Percentiles rank a stretch among this genome's conserved stretches.
Evolutionary conservation across 2,113 vertebrate species (phyloP).

Genomic region (Athene noctua): DNA sequence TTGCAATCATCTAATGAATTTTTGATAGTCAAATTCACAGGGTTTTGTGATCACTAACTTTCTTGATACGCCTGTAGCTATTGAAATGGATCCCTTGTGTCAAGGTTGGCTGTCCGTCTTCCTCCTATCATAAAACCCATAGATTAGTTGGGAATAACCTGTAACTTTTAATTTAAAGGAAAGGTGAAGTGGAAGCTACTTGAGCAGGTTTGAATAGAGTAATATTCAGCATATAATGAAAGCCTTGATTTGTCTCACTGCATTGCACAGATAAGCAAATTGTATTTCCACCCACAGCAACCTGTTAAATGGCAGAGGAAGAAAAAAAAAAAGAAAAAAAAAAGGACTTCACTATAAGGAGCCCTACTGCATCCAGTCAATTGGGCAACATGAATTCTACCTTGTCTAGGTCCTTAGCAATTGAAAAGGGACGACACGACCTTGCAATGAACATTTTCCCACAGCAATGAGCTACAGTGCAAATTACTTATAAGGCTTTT

Average conservation of each 20-base stretch:
- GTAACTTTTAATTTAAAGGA: constrained; percentile 42
- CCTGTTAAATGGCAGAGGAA: not conserved
- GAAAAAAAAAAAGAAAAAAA: not conserved
- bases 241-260: constrained; percentile 42
- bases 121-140: constrained; percentile 7
- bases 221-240: constrained; percentile 24
- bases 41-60: constrained; percentile 42
- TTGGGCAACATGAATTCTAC: not conserved
- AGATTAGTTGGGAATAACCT: constrained; percentile 6
- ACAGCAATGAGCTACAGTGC: not conserved
- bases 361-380: not conserved
- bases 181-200: constrained; percentile 28
- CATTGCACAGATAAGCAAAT: constrained; percentile 51
- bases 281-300: constrained; percentile 30
- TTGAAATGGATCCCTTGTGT: constrained; percentile 37
- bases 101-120: constrained; percentile 21
- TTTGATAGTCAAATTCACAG: constrained; percentile 46
- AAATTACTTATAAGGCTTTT: not conserved
- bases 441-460: not conserved
- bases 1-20: constrained; percentile 51
- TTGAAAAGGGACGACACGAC: accelerated
- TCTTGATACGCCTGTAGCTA: not conserved
- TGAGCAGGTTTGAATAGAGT: not conserved
- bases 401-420: not conserved
- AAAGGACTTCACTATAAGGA: not conserved